Percentiles rank a stretch among this genome's conserved stretches.
Conservation (phyloP, 2,113 vertebrate genomes). For the Dromiciops gliroides region DNA sequence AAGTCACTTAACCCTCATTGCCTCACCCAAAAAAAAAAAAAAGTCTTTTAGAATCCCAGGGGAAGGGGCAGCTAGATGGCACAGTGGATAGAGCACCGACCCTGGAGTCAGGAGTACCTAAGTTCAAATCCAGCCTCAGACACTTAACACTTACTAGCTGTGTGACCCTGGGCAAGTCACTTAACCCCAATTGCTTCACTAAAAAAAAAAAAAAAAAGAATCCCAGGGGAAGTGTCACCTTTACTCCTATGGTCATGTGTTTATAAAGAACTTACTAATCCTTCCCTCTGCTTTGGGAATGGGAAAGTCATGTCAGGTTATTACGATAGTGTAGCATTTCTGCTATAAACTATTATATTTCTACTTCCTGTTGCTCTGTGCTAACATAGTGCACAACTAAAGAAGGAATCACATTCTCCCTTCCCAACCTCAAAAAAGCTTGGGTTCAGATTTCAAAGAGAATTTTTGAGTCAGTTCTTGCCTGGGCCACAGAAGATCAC, state of each 20-base stretch:
- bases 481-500: not conserved
- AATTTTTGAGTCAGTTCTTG: not conserved
- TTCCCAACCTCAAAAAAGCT: not conserved
- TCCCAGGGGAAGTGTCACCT: not conserved
- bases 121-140: too few species aligned
- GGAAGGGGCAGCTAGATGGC: too few species aligned
- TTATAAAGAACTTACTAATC: not conserved
- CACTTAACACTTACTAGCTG: too few species aligned
- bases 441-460: slow-evolving; percentile 8
- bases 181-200: too few species aligned
- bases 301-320: not conserved
- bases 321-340: not conserved
- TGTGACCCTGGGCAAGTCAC: too few species aligned
- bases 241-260: not conserved
- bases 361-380: not conserved
- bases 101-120: too few species aligned
- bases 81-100: too few species aligned
- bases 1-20: too few species aligned
- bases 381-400: not conserved
- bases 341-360: not conserved
- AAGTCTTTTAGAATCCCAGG: too few species aligned
- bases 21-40: too few species aligned
- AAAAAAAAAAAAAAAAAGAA: too few species aligned
- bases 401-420: not conserved
- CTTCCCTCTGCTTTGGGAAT: not conserved